phyloP scores from a whole-genome alignment of 64 coral and sea anemone species.

The Montipora cactus region DNA sequence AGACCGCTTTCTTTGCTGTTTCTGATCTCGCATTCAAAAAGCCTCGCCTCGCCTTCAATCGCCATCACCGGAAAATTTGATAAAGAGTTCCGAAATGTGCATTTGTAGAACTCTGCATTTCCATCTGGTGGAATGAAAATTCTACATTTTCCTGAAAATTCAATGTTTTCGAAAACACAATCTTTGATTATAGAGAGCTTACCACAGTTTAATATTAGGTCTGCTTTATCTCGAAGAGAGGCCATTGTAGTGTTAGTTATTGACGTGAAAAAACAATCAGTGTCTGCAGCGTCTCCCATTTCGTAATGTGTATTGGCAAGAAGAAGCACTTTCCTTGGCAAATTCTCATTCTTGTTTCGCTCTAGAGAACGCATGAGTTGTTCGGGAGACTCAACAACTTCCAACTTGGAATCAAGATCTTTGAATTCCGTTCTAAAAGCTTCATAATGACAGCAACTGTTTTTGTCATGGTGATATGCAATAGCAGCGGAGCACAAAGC shows the following conservation, averaged over 20 bases:
- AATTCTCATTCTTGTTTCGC: neutral
- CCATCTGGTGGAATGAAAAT: neutral
- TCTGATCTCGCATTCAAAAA: neutral
- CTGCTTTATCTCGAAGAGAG: neutral
- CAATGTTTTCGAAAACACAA: neutral
- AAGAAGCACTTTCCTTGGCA: neutral
- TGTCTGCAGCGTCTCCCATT: neutral
- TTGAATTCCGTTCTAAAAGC: neutral
- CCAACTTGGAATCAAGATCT: constrained; percentile 6
- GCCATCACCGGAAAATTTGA: neutral
- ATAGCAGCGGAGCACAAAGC: constrained; percentile 49
- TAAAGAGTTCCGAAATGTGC: neutral
- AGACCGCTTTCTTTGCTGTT: constrained; percentile 1
- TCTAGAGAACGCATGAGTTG: neutral
- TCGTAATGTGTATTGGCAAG: neutral
- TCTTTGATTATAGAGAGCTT: neutral
- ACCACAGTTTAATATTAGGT: neutral
- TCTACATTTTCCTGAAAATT: neutral
- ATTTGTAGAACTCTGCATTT: neutral
- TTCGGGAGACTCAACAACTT: neutral
- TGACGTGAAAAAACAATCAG: neutral
- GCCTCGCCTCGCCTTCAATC: neutral
- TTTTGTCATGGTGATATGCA: neutral
- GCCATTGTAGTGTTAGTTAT: neutral
- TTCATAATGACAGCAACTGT: constrained; percentile 15